phyloP scores from a whole-genome alignment of 2,797 vertebrate genomes.

The Valencia hispanica region DNA sequence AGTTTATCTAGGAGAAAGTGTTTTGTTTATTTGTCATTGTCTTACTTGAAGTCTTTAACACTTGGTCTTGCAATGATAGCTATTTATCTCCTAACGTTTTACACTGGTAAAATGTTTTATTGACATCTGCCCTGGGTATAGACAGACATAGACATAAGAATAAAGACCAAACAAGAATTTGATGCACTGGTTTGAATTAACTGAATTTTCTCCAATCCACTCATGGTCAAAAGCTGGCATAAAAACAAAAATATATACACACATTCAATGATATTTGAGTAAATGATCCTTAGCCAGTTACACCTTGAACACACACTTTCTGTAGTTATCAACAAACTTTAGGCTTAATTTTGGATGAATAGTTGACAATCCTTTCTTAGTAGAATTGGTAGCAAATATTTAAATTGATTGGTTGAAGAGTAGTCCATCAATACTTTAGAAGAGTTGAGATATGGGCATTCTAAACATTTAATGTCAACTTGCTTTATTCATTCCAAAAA shows the following conservation, averaged over 20 bases:
- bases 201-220: no score
- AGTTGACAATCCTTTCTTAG: background rate
- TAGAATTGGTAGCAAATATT: background rate
- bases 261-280: background rate
- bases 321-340: no score
- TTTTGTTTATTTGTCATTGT: background rate
- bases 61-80: background rate
- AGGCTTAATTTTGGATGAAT: background rate
- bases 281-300: background rate
- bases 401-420: background rate
- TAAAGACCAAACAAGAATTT: background rate
- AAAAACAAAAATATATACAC: background rate
- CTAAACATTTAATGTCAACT: no score
- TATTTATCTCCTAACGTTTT: background rate
- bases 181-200: no score
- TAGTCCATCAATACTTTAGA: background rate
- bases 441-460: background rate
- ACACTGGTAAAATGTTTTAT: background rate
- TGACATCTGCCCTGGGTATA: background rate
- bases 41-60: background rate
- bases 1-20: background rate
- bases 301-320: no score
- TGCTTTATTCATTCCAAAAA: no score
- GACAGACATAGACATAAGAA: background rate
- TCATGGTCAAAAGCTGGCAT: no score